Conservation (phyloP, 2,797 vertebrate species). For the Eulemur rubriventer region DNA sequence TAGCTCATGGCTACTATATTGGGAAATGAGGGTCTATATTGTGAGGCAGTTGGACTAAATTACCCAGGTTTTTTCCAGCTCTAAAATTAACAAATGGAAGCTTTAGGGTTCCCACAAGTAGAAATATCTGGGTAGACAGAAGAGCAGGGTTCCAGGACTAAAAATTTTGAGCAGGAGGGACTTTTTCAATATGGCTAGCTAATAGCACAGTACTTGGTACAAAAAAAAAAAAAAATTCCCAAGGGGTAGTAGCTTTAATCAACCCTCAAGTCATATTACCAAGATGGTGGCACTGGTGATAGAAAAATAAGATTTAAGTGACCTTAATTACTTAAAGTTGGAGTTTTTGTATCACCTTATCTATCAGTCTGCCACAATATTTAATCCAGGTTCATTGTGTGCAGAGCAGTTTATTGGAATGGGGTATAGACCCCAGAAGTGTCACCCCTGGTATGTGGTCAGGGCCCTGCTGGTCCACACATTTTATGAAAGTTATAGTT, state of each 20-base stretch:
- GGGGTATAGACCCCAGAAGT: not conserved
- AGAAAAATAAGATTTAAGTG: not conserved
- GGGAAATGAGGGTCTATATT: not conserved
- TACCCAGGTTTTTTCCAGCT: not conserved
- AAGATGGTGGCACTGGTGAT: not conserved
- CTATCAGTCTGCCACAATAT: not conserved
- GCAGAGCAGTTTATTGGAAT: not conserved
- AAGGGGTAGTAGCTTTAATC: not conserved
- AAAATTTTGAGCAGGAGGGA: not conserved
- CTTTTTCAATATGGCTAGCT: not conserved
- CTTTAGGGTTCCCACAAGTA: not conserved
- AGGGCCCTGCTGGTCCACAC: not conserved
- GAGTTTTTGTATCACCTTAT: not conserved
- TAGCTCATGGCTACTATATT: not conserved
- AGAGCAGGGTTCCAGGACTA: not conserved
- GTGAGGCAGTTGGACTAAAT: not conserved
- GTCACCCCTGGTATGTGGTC: not conserved
- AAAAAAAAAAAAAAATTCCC: not conserved
- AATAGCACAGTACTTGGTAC: not conserved
- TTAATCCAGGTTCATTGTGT: not conserved
- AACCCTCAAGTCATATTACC: not conserved
- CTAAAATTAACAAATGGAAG: not conserved
- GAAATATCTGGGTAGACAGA: not conserved
- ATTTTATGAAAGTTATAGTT: constrained; percentile 8
- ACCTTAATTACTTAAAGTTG: not conserved